phyloP scores from a whole-genome alignment of 2,888 invertebrate genomes.

The Melinaea marsaeus region DNA sequence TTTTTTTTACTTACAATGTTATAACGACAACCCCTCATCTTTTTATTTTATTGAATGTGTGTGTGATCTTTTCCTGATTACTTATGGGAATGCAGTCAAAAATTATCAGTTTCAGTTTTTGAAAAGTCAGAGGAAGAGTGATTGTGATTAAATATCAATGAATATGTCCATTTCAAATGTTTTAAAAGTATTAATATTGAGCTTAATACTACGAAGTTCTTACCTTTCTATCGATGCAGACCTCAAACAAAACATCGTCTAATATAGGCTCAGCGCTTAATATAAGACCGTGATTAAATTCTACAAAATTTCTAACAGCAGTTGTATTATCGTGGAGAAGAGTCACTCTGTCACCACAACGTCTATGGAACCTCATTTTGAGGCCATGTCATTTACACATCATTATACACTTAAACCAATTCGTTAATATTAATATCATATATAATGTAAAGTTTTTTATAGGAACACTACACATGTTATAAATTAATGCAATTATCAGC shows the following conservation, averaged over 20 bases:
- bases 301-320: constrained; percentile 86
- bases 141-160: background rate
- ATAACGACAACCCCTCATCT: no score
- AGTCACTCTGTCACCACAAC: constrained; percentile 91
- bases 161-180: background rate
- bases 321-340: constrained; percentile 90
- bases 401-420: background rate
- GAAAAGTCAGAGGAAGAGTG: no score
- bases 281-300: constrained; percentile 93
- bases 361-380: constrained; percentile 83
- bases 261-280: constrained; percentile 87
- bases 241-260: constrained; percentile 91
- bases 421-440: constrained; percentile 7
- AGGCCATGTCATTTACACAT: constrained; percentile 7
- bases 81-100: no score
- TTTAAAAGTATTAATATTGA: background rate
- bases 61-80: no score
- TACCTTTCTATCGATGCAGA: constrained; percentile 93
- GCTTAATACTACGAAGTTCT: constrained; percentile 24
- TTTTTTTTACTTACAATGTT: no score
- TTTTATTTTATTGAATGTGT: no score
- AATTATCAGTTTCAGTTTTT: no score
- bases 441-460: constrained; percentile 4
- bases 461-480: constrained; percentile 9
- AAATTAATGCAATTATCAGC: constrained; percentile 23